phyloP scores from a whole-genome alignment of 2,113 vertebrate species.

The Varanus komodoensis region DNA sequence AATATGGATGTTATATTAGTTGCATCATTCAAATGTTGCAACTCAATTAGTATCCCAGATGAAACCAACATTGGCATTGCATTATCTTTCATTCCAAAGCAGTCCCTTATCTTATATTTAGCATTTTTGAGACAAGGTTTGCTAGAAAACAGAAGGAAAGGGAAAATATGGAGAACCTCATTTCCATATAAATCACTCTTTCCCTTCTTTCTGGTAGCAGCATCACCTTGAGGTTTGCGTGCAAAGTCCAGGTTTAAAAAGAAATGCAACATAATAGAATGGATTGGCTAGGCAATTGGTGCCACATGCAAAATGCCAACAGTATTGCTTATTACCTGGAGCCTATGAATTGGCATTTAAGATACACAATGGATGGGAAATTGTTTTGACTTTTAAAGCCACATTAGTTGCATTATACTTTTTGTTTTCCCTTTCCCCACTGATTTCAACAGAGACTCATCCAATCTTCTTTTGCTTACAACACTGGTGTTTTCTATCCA shows the following conservation, averaged over 20 bases:
- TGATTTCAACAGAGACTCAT: background rate
- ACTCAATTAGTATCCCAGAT: background rate
- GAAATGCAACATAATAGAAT: conserved; percentile 8
- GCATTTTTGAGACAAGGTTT: background rate
- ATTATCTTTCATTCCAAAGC: background rate
- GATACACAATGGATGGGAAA: background rate
- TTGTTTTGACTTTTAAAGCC: background rate
- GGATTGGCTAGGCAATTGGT: background rate
- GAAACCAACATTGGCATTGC: background rate
- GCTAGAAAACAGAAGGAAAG: background rate
- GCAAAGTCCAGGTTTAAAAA: conserved; percentile 29
- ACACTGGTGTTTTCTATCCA: background rate
- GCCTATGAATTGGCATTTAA: background rate
- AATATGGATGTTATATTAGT: conserved; percentile 13
- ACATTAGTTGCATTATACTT: background rate
- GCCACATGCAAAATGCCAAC: fast-evolving
- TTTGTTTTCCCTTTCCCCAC: too few species aligned
- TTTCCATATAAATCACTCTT: conserved; percentile 51
- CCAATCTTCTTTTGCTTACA: background rate
- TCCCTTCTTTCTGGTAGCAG: conserved; percentile 29
- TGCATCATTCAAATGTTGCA: background rate
- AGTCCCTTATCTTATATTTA: background rate
- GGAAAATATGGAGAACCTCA: background rate
- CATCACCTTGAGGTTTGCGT: conserved; percentile 35
- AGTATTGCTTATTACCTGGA: background rate